Base-by-base conservation (phyloP, 2,888 invertebrate genomes). In the Charanyca ferruginea region DNA sequence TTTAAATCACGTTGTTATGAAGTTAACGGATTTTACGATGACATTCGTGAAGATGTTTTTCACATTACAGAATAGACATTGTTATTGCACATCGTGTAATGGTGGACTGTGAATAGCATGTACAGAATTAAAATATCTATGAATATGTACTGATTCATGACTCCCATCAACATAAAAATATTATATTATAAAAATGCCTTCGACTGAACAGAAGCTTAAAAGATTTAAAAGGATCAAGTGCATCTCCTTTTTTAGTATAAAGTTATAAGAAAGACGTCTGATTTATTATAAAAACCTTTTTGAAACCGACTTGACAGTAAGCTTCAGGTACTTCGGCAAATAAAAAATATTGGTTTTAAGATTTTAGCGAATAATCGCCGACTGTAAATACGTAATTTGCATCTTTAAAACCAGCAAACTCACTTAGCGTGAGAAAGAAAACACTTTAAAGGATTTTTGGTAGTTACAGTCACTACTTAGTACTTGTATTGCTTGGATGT, bases 331-430 rank as follows among this genome's bases (percentile, higher is more conserved):
- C 55, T 41, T 57, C 7, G 9, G 58, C 52, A 60, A 55, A 69
- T 65, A 72, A 78, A 59, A 70, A 82, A 85, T 81, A 83, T 85
- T 83, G 76, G 71, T 69, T 76, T 65, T 60, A 73, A 82, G 79
- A 77, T 73, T 85, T 80, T 78, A 73, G 62, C 79, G 66, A 53
- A 70, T 60, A 80, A 79, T 62, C 48, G 66, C 66, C 55, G 66
- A 73, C 59, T 75, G 38, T 73, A 66, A 76, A 78, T 55, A 63
- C 45, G n/a, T 71, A 77, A 69, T 82, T 77, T 74, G 64, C 70
- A 76, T 75, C 63, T 66, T 66, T 59, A 32, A 73, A 65, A 73
- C 63, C 42, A n/a, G 38, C 16, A 51, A 41, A 58, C 66, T 51
- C 70, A 71, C 66, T 80, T 69, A 73, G 51, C 66, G 41, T 70